Evolutionary conservation across 2,888 invertebrate species (phyloP).

Genomic region (Papilio gigon): DNA sequence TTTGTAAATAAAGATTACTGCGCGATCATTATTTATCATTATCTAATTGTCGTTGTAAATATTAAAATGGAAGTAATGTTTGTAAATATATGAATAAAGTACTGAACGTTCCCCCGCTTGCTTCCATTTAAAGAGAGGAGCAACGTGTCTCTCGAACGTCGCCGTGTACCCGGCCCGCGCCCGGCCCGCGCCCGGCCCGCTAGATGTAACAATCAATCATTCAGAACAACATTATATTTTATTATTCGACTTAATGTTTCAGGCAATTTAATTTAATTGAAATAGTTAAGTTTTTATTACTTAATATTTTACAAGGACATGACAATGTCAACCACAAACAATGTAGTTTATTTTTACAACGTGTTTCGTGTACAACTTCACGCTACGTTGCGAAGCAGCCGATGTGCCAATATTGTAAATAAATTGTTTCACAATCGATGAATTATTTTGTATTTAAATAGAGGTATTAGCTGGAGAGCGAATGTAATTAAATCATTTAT

Average conservation of each 20-base stretch:
- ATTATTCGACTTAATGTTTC: too few species aligned
- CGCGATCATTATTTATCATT: conserved; percentile 1
- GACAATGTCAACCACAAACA: too few species aligned
- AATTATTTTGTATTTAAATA: neutral
- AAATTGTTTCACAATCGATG: neutral
- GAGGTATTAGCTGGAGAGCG: neutral
- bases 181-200: neutral
- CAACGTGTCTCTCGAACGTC: neutral
- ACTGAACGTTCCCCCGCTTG: conserved; percentile 3
- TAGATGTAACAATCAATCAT: neutral
- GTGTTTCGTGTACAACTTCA: too few species aligned
- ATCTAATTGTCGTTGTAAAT: conserved; percentile 14
- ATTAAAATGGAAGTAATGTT: neutral
- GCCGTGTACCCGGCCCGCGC: neutral
- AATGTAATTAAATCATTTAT: neutral
- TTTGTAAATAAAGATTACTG: conserved; percentile 2
- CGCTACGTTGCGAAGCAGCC: too few species aligned
- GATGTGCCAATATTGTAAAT: conserved; percentile 34
- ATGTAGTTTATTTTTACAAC: too few species aligned
- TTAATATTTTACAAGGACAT: too few species aligned
- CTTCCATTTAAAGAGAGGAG: neutral
- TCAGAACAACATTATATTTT: neutral
- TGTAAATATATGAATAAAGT: conserved; percentile 4
- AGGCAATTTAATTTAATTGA: too few species aligned
- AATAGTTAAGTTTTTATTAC: too few species aligned